Conservation (phyloP, 2,113 vertebrate species). For the Balaeniceps rex region DNA sequence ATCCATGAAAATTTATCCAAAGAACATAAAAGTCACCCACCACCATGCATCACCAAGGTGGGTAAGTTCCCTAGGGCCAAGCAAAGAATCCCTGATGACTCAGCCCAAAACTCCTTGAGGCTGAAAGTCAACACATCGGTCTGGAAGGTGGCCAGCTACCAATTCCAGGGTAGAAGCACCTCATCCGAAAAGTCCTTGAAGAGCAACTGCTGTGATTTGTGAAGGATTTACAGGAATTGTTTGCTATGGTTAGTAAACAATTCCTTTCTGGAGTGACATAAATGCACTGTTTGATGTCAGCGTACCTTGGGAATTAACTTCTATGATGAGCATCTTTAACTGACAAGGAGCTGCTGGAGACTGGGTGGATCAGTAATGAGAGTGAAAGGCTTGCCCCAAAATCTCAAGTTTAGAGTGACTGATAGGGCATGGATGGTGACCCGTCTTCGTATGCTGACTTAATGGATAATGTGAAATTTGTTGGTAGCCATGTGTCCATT, state of each 20-base stretch:
- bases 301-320: background rate
- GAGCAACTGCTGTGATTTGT: background rate
- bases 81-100: background rate
- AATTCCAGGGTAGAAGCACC: background rate
- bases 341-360: background rate
- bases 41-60: background rate
- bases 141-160: background rate
- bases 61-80: background rate
- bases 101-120: background rate
- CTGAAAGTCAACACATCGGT: background rate
- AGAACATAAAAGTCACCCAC: background rate
- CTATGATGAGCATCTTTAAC: background rate
- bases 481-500: background rate
- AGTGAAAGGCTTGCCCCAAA: background rate
- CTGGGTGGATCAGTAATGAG: background rate
- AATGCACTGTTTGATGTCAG: background rate
- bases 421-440: background rate
- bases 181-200: background rate
- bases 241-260: background rate
- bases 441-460: too few relatives aligned
- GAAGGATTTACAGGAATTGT: background rate
- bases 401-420: background rate
- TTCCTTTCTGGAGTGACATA: background rate
- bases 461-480: background rate
- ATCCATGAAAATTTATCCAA: background rate